phyloP scores from a whole-genome alignment of 2,797 vertebrate genomes.

The Acipenser oxyrinchus region DNA sequence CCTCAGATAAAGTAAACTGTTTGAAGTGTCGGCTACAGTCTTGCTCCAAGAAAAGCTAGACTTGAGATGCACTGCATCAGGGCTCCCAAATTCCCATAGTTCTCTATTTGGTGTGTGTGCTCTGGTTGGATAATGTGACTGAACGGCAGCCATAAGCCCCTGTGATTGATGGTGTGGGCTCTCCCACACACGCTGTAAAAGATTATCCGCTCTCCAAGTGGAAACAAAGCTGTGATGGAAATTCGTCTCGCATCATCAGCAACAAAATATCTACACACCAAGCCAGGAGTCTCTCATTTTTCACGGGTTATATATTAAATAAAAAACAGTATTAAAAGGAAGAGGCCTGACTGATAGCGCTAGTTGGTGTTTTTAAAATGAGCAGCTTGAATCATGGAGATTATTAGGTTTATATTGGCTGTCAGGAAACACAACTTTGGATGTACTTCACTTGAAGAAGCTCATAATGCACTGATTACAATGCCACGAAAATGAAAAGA shows the following conservation, averaged over 20 bases:
- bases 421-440: conserved; percentile 69
- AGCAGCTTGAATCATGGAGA: conserved; percentile 64
- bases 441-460: conserved; percentile 64
- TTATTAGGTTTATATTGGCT: conserved; percentile 77
- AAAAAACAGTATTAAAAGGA: conserved; percentile 64
- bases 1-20: no score
- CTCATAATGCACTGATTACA: conserved; percentile 65
- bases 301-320: conserved; percentile 81
- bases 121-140: conserved; percentile 44
- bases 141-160: conserved; percentile 53
- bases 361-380: conserved; percentile 66
- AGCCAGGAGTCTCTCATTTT: conserved; percentile 86
- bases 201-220: conserved; percentile 82
- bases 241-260: conserved; percentile 84
- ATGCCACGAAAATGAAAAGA: conserved; percentile 65
- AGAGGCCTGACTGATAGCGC: conserved; percentile 65
- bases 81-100: conserved; percentile 19
- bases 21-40: no score
- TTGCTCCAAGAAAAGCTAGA: background rate
- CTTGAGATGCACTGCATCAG: conserved; percentile 10
- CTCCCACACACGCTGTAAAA: conserved; percentile 63
- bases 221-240: conserved; percentile 85
- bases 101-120: conserved; percentile 27
- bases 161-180: conserved; percentile 62
- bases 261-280: conserved; percentile 86